Percentiles rank a stretch among this genome's conserved stretches.
Conservation (phyloP, 1,140 invertebrate genomes). For the Ceratina calcarata region DNA sequence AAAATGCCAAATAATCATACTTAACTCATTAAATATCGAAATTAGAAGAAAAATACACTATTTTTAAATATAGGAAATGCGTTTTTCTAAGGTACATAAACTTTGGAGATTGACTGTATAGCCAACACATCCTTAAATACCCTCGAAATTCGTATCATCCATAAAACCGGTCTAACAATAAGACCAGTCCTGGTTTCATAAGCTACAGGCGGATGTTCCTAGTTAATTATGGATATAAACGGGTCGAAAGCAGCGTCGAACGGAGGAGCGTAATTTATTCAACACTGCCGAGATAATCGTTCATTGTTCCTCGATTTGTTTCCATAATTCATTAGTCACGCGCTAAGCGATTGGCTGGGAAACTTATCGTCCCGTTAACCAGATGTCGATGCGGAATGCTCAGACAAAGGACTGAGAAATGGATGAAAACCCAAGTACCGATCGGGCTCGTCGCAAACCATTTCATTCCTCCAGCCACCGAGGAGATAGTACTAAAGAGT, state of each 20-base stretch:
- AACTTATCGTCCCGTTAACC: conserved; percentile 48
- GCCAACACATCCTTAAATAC: too few species aligned
- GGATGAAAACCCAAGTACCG: not conserved
- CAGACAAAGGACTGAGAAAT: not conserved
- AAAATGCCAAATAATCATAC: too few species aligned
- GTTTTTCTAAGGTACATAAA: too few species aligned
- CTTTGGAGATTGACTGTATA: too few species aligned
- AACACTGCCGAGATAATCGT: conserved; percentile 25
- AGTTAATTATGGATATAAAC: conserved; percentile 24
- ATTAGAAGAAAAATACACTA: too few species aligned
- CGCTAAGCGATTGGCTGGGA: conserved; percentile 34
- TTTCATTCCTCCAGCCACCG: too few species aligned
- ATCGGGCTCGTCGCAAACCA: not conserved
- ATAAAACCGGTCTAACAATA: not conserved
- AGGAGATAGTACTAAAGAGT: too few species aligned
- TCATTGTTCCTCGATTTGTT: conserved; percentile 49
- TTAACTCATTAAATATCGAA: too few species aligned
- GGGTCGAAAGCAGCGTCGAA: not conserved
- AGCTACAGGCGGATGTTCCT: not conserved
- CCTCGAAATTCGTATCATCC: not conserved
- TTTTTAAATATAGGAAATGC: too few species aligned
- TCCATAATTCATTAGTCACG: conserved; percentile 53
- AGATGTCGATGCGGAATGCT: conserved; percentile 16
- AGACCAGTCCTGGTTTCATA: too few species aligned
- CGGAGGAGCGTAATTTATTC: conserved; percentile 48